These are phyloP conservation scores for Danio choprae DNA, from an alignment of 2,797 vertebrate species.

Conservation along the genomic window DNA sequence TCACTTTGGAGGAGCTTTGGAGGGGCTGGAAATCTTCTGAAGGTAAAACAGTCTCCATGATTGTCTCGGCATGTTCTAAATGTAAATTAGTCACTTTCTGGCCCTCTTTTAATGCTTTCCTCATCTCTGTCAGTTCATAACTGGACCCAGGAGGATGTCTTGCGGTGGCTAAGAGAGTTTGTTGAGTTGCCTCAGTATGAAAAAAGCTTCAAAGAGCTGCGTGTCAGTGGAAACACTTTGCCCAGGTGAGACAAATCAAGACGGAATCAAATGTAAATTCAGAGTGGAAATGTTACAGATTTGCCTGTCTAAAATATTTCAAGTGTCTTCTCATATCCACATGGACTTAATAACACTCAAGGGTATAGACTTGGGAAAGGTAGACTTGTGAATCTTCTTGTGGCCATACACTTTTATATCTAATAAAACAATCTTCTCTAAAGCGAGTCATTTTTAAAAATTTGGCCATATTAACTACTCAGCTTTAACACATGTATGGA, in stretches of 20 bases:
- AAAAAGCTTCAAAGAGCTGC: conserved; percentile 92
- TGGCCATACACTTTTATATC: no score
- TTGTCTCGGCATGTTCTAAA: background rate
- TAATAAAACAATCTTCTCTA: no score
- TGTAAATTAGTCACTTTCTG: background rate
- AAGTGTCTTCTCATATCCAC: background rate
- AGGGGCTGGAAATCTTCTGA: conserved; percentile 95
- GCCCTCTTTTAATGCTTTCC: background rate
- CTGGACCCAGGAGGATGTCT: conserved; percentile 94
- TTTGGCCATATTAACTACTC: no score
- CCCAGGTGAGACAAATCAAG: conserved; percentile 81
- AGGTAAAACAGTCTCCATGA: conserved; percentile 75
- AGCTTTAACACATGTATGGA: no score
- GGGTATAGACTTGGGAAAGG: no score
- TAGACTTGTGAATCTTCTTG: no score
- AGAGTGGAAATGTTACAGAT: background rate
- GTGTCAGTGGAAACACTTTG: conserved; percentile 93
- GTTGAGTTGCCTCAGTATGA: conserved; percentile 98
- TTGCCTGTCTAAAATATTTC: background rate
- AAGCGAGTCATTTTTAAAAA: no score
- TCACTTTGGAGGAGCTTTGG: conserved; percentile 97
- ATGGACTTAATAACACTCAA: background rate
- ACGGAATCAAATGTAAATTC: background rate
- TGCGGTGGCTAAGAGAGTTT: conserved; percentile 94
- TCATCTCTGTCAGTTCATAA: conserved; percentile 88